Conservation (phyloP, 1,140 invertebrate genomes). For the Lucilia cuprina region DNA sequence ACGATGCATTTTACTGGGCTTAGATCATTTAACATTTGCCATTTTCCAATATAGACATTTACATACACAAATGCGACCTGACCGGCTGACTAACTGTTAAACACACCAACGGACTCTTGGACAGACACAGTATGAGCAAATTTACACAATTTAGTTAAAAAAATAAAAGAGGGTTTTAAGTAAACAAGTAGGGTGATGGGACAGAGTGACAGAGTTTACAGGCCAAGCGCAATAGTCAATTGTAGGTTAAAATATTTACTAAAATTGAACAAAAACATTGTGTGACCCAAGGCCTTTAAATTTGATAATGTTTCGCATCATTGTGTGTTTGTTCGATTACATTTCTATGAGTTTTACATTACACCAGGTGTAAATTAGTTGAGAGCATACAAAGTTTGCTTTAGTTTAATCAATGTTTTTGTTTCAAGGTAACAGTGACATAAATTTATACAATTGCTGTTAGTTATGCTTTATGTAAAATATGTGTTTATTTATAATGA, state of each 20-base stretch:
- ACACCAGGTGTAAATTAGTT: slow-evolving; percentile 4
- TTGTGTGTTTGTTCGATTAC: neutral
- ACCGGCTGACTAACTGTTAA: too few relatives aligned
- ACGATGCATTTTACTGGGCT: slow-evolving; percentile 30
- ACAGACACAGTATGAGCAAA: neutral
- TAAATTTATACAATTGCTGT: too few relatives aligned
- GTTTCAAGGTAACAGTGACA: neutral
- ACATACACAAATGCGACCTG: neutral
- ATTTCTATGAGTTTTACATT: neutral
- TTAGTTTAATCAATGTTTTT: neutral
- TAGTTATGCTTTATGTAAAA: too few relatives aligned
- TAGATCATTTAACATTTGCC: slow-evolving; percentile 32
- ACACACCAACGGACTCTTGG: neutral
- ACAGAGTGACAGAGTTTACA: neutral
- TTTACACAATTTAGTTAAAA: neutral
- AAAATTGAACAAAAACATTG: neutral
- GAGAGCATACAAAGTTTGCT: neutral
- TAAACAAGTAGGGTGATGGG: too few relatives aligned
- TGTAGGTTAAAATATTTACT: slow-evolving; percentile 1
- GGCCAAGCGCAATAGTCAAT: neutral
- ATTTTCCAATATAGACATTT: neutral
- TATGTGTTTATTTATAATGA: too few relatives aligned
- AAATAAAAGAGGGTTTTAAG: too few relatives aligned
- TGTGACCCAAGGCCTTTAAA: neutral
- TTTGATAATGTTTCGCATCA: neutral